Evolutionary conservation across 53 echinoderm and acorn worm species (phyloP).

Genomic region (Temnopleurus reevesii): DNA sequence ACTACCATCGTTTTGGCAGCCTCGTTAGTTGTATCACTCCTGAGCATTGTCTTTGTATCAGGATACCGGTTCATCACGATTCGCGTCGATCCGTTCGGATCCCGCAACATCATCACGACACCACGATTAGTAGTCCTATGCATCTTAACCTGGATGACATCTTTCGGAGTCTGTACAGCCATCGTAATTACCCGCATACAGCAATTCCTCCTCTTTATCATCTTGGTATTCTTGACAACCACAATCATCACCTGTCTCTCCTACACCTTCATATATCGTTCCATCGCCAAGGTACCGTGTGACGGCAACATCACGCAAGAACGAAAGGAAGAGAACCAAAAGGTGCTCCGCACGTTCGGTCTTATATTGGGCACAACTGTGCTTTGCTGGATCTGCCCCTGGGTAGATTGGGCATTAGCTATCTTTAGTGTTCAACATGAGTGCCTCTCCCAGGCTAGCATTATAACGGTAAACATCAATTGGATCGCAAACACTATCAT

Average conservation of each 20-base stretch:
- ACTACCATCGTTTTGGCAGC: neutral
- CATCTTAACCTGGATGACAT: neutral
- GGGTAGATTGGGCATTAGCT: neutral
- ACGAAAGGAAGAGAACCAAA: conserved; percentile 2
- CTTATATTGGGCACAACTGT: neutral
- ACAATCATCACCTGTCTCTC: neutral
- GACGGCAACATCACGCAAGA: neutral
- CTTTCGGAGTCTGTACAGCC: neutral
- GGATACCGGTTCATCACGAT: conserved; percentile 4
- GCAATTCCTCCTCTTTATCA: neutral
- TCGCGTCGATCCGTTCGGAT: neutral
- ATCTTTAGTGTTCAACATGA: neutral
- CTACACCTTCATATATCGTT: neutral
- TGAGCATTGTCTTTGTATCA: neutral
- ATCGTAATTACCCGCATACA: neutral
- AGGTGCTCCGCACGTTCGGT: neutral
- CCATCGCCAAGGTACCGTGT: conserved; percentile 6
- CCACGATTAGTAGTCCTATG: neutral
- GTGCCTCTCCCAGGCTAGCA: neutral
- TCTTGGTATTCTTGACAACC: neutral
- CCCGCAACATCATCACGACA: neutral
- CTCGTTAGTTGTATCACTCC: neutral
- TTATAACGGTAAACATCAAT: neutral
- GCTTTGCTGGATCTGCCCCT: conserved; percentile 10
- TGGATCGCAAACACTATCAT: neutral